Conservation (phyloP, 2,888 invertebrate genomes). For the Keiferia lycopersicella region DNA sequence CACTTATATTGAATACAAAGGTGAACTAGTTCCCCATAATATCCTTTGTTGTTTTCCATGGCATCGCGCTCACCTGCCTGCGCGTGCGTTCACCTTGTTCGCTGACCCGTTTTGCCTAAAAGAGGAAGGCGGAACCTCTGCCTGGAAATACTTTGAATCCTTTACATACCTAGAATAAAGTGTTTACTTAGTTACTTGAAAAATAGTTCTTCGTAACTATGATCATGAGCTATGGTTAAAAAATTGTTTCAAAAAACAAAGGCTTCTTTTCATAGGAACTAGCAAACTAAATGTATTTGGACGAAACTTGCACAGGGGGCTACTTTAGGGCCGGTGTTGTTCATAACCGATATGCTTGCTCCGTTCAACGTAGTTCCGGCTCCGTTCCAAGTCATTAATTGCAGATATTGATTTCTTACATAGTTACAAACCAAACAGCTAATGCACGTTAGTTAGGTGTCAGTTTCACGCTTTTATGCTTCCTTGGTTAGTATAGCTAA, state of each 20-base stretch:
- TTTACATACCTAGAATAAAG: background rate
- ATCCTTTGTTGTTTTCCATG: slow-evolving; percentile 45
- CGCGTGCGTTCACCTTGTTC: slow-evolving; percentile 45
- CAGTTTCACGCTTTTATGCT: slow-evolving; percentile 24
- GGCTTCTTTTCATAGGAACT: too few relatives aligned
- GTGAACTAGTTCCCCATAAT: background rate
- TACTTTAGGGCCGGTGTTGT: slow-evolving; percentile 5
- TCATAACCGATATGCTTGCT: slow-evolving; percentile 31
- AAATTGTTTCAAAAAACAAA: too few relatives aligned
- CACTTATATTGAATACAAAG: background rate
- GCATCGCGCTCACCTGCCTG: slow-evolving; percentile 30
- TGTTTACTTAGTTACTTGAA: background rate
- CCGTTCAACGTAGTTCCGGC: slow-evolving; percentile 58
- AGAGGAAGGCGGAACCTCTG: slow-evolving; percentile 60
- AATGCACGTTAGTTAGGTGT: slow-evolving; percentile 33
- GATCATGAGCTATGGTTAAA: too few relatives aligned
- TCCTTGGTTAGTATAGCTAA: slow-evolving; percentile 1
- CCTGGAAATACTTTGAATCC: background rate
- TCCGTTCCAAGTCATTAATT: slow-evolving; percentile 67
- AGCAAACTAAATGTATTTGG: too few relatives aligned
- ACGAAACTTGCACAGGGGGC: background rate
- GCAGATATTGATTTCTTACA: slow-evolving; percentile 52
- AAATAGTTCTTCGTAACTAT: too few relatives aligned
- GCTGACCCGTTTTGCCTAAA: slow-evolving; percentile 57
- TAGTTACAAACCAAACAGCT: slow-evolving; percentile 34